Evolutionary conservation across 2,113 vertebrate genomes (phyloP).

Genomic region (Neolamprologus longior): DNA sequence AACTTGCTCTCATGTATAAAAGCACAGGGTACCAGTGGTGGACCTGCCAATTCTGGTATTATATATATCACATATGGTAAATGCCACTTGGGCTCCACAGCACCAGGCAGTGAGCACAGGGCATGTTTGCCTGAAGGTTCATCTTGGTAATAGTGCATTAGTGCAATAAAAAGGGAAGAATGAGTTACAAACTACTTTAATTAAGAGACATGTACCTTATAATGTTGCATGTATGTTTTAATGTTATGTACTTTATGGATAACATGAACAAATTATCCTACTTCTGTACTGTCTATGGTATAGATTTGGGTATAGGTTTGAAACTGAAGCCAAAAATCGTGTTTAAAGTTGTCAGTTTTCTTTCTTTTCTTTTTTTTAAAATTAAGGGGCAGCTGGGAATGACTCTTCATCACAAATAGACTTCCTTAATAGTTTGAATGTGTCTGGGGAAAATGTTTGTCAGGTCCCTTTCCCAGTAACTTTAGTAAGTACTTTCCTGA

Average conservation of each 20-base stretch:
- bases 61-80: not conserved
- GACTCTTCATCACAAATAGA: not conserved
- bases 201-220: not conserved
- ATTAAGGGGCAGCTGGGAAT: not conserved
- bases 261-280: accelerated
- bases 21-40: not conserved
- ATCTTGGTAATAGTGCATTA: not conserved
- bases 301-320: not conserved
- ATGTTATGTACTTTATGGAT: not conserved
- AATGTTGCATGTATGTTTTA: not conserved
- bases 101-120: not conserved
- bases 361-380: no score
- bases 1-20: not conserved
- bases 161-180: not conserved
- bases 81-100: not conserved
- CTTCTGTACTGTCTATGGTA: not conserved
- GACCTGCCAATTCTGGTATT: not conserved
- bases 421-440: not conserved
- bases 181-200: not conserved
- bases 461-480: not conserved
- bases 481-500: not conserved
- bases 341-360: not conserved
- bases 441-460: not conserved
- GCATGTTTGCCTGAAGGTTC: not conserved
- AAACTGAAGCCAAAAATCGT: not conserved